Evolutionary conservation across 1,140 invertebrate genomes (phyloP).

Genomic region (Drosophila kohkoa): DNA sequence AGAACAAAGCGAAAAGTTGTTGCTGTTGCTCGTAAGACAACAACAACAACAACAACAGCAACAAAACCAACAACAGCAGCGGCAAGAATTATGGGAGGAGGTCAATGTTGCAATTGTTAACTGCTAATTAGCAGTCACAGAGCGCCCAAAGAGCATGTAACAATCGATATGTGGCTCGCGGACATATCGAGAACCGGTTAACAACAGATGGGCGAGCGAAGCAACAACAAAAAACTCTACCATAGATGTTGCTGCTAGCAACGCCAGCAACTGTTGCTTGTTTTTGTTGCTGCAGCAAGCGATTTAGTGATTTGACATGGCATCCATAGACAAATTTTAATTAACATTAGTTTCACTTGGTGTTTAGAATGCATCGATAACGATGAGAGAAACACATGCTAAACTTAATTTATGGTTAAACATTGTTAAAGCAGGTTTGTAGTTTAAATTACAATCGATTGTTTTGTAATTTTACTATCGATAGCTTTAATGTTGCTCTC

Average conservation of each 20-base stretch:
- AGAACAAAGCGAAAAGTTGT: slow-evolving; percentile 73
- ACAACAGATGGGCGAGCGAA: slow-evolving; percentile 4
- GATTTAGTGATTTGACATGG: slow-evolving; percentile 44
- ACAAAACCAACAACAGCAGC: slow-evolving; percentile 17
- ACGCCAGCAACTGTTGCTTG: slow-evolving; percentile 1
- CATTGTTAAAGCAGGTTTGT: too few species aligned
- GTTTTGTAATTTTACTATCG: background rate
- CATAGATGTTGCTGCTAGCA: slow-evolving; percentile 22
- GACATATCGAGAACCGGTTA: slow-evolving; percentile 66
- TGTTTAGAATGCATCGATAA: slow-evolving; percentile 13
- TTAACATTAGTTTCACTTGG: slow-evolving; percentile 15
- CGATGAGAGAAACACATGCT: background rate
- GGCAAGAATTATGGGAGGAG: slow-evolving; percentile 71
- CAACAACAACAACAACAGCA: slow-evolving; percentile 33
- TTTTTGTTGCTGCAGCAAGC: background rate
- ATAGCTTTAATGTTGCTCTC: background rate
- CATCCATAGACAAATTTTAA: slow-evolving; percentile 27
- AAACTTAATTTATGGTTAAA: too few species aligned
- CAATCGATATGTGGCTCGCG: slow-evolving; percentile 57
- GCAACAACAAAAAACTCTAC: background rate
- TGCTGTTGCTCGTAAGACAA: slow-evolving; percentile 39
- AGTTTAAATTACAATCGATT: too few species aligned
- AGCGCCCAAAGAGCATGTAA: slow-evolving; percentile 54
- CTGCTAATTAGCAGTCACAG: slow-evolving; percentile 75
- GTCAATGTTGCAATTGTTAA: slow-evolving; percentile 80